Evolutionary conservation across 2,888 invertebrate genomes (phyloP).

Genomic region (Callinectes sapidus): DNA sequence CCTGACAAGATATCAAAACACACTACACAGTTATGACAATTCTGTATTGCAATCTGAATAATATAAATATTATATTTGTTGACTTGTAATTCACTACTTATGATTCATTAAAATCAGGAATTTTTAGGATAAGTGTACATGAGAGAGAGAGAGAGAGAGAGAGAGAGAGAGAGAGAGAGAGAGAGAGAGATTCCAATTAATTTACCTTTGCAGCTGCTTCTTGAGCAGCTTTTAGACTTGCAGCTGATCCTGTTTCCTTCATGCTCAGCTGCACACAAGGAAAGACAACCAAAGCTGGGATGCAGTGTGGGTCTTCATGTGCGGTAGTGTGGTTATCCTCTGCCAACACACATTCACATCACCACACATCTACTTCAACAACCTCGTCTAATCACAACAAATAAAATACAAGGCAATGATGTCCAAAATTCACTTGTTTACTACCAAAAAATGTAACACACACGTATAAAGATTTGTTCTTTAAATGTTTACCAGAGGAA

Average conservation of each 20-base stretch:
- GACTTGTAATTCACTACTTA: too few relatives aligned
- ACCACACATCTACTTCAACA: neutral
- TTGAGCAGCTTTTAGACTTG: conserved; percentile 66
- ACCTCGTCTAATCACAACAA: neutral
- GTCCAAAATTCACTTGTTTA: neutral
- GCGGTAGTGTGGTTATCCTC: conserved; percentile 29
- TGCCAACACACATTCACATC: neutral
- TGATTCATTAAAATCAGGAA: too few relatives aligned
- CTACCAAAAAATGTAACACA: neutral
- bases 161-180: too few relatives aligned
- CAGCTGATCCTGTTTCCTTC: conserved; percentile 62
- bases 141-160: too few relatives aligned
- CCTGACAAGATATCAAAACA: too few relatives aligned
- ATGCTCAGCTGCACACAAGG: conserved; percentile 45
- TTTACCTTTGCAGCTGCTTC: conserved; percentile 66
- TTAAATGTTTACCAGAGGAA: too few relatives aligned
- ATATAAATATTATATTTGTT: too few relatives aligned
- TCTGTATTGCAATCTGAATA: too few relatives aligned
- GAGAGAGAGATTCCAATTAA: neutral
- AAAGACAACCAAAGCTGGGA: conserved; percentile 39
- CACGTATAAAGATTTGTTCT: neutral
- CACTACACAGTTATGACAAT: too few relatives aligned
- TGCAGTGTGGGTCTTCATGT: conserved; percentile 42
- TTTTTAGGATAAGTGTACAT: too few relatives aligned
- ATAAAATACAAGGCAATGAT: neutral